Percentiles rank a stretch among this genome's conserved stretches.
Conservation (phyloP, 1,140 invertebrate species). For the Argopecten irradians region DNA sequence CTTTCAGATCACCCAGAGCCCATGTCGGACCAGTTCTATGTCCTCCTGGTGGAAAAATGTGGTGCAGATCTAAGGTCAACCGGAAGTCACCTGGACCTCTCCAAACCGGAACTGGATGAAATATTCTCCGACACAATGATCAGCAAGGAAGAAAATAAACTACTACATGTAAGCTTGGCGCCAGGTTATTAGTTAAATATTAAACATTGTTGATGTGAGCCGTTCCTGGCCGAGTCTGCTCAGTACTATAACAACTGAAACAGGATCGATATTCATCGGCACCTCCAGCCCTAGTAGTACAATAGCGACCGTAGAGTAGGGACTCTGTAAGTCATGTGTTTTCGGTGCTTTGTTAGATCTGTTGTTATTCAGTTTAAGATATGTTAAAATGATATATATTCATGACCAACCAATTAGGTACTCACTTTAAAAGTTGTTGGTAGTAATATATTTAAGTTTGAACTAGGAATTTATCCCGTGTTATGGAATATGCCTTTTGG, state of each 20-base stretch:
- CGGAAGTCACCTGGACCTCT: background rate
- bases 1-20: background rate
- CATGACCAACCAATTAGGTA: too few relatives aligned
- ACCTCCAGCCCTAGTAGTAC: background rate
- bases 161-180: constrained; percentile 6
- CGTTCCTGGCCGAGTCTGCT: background rate
- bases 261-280: background rate
- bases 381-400: too few relatives aligned
- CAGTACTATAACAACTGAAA: background rate
- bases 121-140: background rate
- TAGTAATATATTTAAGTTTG: too few relatives aligned
- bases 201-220: background rate
- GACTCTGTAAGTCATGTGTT: background rate
- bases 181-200: constrained; percentile 2
- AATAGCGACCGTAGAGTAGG: too few relatives aligned
- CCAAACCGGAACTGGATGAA: background rate
- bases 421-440: too few relatives aligned
- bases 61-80: background rate
- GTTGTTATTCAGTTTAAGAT: background rate
- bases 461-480: too few relatives aligned
- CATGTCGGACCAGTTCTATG: constrained; percentile 7
- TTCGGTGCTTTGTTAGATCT: background rate
- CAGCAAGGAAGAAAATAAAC: background rate
- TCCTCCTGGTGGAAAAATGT: background rate
- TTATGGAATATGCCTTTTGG: too few relatives aligned